Evolutionary conservation across 2,888 invertebrate species (phyloP), one percentile per base, ranked within the genome.

Genomic region (Protodeltote pygarga): DNA sequence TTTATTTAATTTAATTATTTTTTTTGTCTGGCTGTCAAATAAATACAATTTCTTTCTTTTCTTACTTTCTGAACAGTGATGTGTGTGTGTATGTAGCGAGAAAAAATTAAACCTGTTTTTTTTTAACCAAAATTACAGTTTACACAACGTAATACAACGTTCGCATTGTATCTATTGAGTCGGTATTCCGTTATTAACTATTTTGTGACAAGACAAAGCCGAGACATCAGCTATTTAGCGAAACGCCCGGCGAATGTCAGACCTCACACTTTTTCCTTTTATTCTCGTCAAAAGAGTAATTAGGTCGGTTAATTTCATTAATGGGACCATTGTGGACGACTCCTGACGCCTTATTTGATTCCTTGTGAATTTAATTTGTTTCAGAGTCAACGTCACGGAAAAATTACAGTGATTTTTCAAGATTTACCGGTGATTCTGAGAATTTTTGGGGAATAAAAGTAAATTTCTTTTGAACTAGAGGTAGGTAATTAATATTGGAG

Each of bases 241-340:
- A 50, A 51, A 40, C 23, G 45, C 25, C 52, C 33, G 33, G 41
- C 33, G 34, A 62, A 54, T 65, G 61, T 69, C 57, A 58, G 51
- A 58, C 28, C 27, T 41, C 34, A 28, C 40, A 46, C 38, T 60
- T 49, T 49, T 51, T 51, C 54, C 54, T 41, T 55, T 62, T 65
- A 51, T 59, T 52, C 42, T 45, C 38, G 42, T 61, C 60, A 53
- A 81, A 81, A 78, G 82, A 84, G 83, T 84, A 86, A 88, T 87
- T 80, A 82, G 75, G 75, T 77, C 75, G 70, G 83, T 79, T 85
- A 86, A 87, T 82, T 78, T 73, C 73, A 80, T 85, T 83, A 84
- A 85, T 79, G 81, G 81, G 73, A 49, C 72, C 80, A 81, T 81
- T 81, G 77, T 81, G 62, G 63, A 60, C 35, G 33, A 48, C 35